A percentile compares a stretch with the other conserved stretches of the same genome.
Evolutionary conservation across 2,113 vertebrate species (phyloP).

Genomic region (Crocuta crocuta): DNA sequence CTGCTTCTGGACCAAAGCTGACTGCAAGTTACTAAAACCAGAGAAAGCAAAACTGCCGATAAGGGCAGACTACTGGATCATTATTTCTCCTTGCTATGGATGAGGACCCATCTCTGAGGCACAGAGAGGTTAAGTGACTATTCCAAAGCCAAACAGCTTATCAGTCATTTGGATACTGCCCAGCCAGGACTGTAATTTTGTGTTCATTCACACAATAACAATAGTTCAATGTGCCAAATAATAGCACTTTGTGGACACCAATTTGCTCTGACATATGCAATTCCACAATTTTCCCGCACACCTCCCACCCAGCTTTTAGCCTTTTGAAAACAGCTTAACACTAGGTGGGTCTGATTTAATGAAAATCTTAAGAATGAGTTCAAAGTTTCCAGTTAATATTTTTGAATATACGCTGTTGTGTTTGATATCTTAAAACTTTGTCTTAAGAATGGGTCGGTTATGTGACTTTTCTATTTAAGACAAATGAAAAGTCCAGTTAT

Average conservation of each 20-base stretch:
- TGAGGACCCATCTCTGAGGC: background rate
- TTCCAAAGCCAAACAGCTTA: background rate
- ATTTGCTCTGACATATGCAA: background rate
- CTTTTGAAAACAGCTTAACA: background rate
- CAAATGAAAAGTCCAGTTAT: background rate
- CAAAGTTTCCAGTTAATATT: background rate
- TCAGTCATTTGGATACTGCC: background rate
- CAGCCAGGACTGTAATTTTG: background rate
- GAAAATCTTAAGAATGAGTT: background rate
- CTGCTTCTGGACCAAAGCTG: background rate
- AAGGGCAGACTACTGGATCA: background rate
- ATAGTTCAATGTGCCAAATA: background rate
- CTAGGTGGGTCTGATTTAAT: background rate
- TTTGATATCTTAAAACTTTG: background rate
- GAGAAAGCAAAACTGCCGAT: background rate
- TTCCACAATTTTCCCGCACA: background rate
- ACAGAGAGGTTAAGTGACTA: background rate
- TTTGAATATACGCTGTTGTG: background rate
- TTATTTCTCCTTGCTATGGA: background rate
- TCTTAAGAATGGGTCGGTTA: background rate
- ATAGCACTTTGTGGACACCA: background rate
- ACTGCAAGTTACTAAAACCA: background rate
- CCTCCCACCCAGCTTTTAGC: background rate
- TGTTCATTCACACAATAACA: background rate
- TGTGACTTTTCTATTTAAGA: background rate